phyloP scores from a whole-genome alignment of 2,113 vertebrate species.

The Dunckerocampus dactyliophorus region DNA sequence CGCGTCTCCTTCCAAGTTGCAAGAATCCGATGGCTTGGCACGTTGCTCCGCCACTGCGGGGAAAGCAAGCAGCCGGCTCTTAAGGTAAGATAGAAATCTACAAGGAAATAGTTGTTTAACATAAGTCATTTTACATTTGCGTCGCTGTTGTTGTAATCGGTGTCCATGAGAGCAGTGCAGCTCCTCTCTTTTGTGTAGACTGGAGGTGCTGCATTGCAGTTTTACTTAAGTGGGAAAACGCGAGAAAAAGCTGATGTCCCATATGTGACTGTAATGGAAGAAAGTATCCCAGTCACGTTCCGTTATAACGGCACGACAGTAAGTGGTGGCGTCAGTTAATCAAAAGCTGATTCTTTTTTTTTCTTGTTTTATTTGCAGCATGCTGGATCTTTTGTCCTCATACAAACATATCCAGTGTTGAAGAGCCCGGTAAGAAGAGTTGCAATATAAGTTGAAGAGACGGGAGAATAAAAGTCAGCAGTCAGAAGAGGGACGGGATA shows the following conservation, averaged over 20 bases:
- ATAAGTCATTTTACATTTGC: conserved; percentile 31
- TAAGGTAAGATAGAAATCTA: conserved; percentile 49
- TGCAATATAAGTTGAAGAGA: conserved; percentile 40
- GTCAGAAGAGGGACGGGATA: conserved; percentile 32
- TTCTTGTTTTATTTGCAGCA: conserved; percentile 22
- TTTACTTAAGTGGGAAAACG: conserved; percentile 64
- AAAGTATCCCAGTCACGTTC: conserved; percentile 24
- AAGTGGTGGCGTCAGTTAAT: conserved; percentile 49
- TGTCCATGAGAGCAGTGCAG: conserved; percentile 48
- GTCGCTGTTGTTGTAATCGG: conserved; percentile 6
- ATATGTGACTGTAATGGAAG: conserved; percentile 67
- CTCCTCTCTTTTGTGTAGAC: conserved; percentile 49
- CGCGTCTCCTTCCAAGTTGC: conserved; percentile 56
- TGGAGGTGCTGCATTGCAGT: conserved; percentile 77
- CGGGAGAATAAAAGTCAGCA: conserved; percentile 11
- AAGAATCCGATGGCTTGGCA: conserved; percentile 65
- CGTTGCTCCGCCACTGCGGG: conserved; percentile 67
- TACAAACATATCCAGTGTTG: conserved; percentile 13
- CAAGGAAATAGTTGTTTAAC: conserved; percentile 3
- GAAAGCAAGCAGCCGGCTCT: conserved; percentile 29
- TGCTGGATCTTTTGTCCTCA: conserved; percentile 39
- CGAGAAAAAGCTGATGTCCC: conserved; percentile 59
- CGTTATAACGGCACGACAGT: not conserved
- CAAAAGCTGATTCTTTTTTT: conserved; percentile 29
- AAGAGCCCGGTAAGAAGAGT: conserved; percentile 26